Evolutionary conservation across 2,797 vertebrate species (phyloP), one percentile per base, ranked within the genome.

Genomic region (Xenops minutus): DNA sequence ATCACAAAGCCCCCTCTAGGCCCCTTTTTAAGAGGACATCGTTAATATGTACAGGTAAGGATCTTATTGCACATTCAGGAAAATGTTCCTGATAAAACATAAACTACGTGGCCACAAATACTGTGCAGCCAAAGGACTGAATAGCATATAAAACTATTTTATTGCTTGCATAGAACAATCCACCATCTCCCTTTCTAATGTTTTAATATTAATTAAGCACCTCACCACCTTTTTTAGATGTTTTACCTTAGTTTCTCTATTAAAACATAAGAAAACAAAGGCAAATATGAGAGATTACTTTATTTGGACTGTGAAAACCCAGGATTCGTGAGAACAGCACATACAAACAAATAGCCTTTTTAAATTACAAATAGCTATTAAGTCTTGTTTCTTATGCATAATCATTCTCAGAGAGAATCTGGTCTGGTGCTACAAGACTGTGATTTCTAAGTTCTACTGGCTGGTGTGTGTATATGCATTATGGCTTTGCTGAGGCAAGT

Each of bases 301-400:
- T 67, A 75, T 78, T 81, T 79, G 91, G 46, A 71, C 21, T 52
- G 58, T 83, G 64, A 89, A 95, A 89, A 85, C 56, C 14, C 52
- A 79, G 9, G 22, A 34, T 44, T 89, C 93, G 44, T 88, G 73
- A 88, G 76, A 95, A 94, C 3, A 1, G 30, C 58, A 49, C 37
- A 36, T 22, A 72, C 48, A 96, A 93, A 66, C 69, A 96, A 95
- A 88, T 72, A 72, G 29, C 10, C 13, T 62, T 68, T 85, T 96
- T 78, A 6, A 94, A 79, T 94, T 89, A 90, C 72, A 93, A 95
- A 89, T 58, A 62, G 29, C 51, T 90, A 55, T 95, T 96, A 95
- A 91, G 79, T 90, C 85, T 95, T 30, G 56, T 85, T 95, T 85
- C 73, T 92, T 92, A 72, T 41, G 81, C 58, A 81, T 58, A 64